These are phyloP conservation scores for Synergus gifuensis DNA, from an alignment of 2,888 invertebrate genomes.

Conservation along the genomic window DNA sequence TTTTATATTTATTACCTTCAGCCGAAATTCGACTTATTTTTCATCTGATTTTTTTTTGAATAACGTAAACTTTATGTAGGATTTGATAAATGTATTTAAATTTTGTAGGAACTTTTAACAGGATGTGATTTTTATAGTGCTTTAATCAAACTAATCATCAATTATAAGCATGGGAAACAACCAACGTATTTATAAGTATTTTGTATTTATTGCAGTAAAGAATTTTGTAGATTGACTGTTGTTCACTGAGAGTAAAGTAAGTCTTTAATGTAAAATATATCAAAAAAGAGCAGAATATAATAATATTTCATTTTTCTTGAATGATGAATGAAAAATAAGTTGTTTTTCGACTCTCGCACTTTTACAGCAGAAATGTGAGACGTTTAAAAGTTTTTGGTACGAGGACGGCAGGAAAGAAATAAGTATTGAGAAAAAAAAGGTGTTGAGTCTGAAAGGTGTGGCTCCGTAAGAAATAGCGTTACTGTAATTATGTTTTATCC, in stretches of 20 bases:
- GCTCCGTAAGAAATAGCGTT: constrained; percentile 61
- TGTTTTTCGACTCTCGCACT: constrained; percentile 13
- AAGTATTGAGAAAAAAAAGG: constrained; percentile 38
- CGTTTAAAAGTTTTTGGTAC: neutral
- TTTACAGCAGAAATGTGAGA: neutral
- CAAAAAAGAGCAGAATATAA: neutral
- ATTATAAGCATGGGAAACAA: neutral
- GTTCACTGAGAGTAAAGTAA: neutral
- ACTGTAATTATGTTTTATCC: constrained; percentile 59
- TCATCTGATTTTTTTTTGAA: neutral
- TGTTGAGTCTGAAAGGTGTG: constrained; percentile 45
- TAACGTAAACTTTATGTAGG: neutral
- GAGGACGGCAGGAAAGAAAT: neutral
- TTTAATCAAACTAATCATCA: neutral
- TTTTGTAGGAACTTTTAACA: neutral
- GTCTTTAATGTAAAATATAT: neutral
- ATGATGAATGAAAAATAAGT: constrained; percentile 17
- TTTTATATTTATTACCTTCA: neutral
- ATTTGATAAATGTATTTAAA: neutral
- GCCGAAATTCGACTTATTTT: constrained; percentile 22
- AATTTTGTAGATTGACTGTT: neutral
- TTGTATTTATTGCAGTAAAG: neutral
- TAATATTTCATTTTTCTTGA: neutral
- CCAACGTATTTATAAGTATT: neutral
- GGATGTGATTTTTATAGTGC: neutral